Percentiles rank a stretch among this genome's conserved stretches.
Conservation (phyloP, 2,797 vertebrate species). For the Bryconaethiops microstoma region DNA sequence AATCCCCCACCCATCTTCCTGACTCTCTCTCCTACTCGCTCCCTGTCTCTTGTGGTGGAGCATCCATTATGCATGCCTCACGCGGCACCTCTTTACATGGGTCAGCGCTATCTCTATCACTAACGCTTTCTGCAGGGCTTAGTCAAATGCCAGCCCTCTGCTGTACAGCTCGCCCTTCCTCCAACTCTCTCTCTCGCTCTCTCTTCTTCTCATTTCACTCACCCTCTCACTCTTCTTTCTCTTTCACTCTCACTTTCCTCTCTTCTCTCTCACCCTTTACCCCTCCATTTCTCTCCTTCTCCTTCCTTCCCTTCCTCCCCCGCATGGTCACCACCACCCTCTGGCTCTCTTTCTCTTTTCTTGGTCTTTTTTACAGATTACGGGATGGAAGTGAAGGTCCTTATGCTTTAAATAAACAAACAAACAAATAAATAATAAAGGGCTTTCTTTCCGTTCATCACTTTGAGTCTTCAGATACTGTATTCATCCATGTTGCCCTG, state of each 20-base stretch:
- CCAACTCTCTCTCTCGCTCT: conserved; percentile 40
- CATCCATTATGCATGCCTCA: conserved; percentile 73
- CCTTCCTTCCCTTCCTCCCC: not conserved
- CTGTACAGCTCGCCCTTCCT: conserved; percentile 54
- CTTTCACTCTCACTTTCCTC: conserved; percentile 37
- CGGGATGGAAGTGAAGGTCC: conserved; percentile 19
- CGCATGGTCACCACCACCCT: conserved; percentile 43
- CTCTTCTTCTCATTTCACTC: not conserved
- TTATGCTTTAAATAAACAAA: not conserved
- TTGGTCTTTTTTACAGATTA: conserved; percentile 34
- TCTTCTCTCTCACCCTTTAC: conserved; percentile 46
- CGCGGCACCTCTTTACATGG: conserved; percentile 68
- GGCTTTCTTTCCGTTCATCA: conserved; percentile 60
- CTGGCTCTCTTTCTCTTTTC: conserved; percentile 6
- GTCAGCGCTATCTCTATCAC: conserved; percentile 62
- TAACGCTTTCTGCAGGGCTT: conserved; percentile 64
- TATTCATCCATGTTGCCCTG: conserved; percentile 45
- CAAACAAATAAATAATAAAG: not conserved
- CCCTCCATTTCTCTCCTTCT: conserved; percentile 50
- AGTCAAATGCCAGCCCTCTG: conserved; percentile 67
- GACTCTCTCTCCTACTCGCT: not conserved
- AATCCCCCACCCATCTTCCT: conserved; percentile 10
- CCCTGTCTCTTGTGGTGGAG: conserved; percentile 33
- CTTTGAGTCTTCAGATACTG: conserved; percentile 60
- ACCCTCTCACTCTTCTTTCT: conserved; percentile 57